phyloP scores from a whole-genome alignment of 2,113 vertebrate genomes.

The Circaetus gallicus region DNA sequence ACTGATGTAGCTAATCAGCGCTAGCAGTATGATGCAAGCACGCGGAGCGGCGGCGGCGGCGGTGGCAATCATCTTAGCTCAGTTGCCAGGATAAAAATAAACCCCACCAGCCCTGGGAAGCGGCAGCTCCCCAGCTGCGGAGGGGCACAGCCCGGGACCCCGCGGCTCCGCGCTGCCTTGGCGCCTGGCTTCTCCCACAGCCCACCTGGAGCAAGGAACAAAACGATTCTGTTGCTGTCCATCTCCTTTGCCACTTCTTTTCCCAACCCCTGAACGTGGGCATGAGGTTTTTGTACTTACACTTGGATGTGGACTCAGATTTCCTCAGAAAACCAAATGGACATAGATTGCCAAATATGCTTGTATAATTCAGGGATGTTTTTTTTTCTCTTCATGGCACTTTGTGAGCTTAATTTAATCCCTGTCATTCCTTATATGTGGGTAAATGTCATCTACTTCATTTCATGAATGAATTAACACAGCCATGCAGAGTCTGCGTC shows the following conservation, averaged over 20 bases:
- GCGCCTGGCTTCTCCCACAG: not conserved
- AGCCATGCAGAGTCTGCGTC: not conserved
- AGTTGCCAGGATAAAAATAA: conserved; percentile 48
- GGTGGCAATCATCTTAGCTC: conserved; percentile 20
- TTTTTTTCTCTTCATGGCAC: not conserved
- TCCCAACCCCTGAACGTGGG: fast-evolving
- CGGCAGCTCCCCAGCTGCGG: not conserved
- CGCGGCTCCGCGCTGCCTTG: fast-evolving
- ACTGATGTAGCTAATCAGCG: conserved; percentile 53
- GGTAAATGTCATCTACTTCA: conserved; percentile 53
- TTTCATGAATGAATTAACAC: conserved; percentile 63
- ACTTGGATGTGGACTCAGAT: not conserved
- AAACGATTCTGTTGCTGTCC: not conserved
- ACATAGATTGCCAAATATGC: not conserved
- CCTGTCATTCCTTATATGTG: conserved; percentile 33
- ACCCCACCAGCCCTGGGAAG: not conserved
- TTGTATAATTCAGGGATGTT: not conserved
- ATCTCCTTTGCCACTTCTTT: not conserved
- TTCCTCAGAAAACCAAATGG: not conserved
- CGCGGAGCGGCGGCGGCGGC: fast-evolving
- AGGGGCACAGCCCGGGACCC: not conserved
- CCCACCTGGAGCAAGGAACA: not conserved
- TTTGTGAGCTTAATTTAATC: conserved; percentile 55
- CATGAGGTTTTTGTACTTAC: not conserved
- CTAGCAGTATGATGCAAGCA: not conserved